These are phyloP conservation scores for Florisuga fusca DNA, from an alignment of 2,797 vertebrate species.

Conservation along the genomic window DNA sequence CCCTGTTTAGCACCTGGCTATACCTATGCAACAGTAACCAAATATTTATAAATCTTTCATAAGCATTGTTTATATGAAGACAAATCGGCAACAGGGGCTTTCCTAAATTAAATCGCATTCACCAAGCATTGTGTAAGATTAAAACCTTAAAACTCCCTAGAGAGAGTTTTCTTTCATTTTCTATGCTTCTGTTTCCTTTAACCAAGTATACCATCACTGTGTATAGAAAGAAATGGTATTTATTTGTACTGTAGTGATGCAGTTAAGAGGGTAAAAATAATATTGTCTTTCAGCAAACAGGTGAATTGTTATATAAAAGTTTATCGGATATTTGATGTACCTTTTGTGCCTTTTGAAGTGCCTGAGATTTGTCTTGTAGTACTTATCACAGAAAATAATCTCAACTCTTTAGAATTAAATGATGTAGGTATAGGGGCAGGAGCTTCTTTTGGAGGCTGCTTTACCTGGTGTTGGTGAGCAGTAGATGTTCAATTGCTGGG, in stretches of 20 bases:
- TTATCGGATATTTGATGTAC: neutral
- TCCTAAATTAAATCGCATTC: neutral
- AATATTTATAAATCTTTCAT: neutral
- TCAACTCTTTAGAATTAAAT: neutral
- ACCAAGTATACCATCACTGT: rapidly evolving
- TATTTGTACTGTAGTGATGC: neutral
- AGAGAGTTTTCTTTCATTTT: neutral
- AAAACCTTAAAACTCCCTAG: neutral
- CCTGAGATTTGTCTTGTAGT: neutral
- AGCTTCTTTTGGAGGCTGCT: neutral
- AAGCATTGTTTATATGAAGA: slow-evolving; percentile 19
- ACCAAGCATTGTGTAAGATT: neutral
- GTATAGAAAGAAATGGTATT: neutral
- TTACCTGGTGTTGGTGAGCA: rapidly evolving
- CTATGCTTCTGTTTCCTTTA: neutral
- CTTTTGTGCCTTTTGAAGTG: neutral
- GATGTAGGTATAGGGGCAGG: no score
- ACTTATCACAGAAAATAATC: neutral
- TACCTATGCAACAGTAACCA: neutral
- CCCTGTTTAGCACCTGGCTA: neutral
- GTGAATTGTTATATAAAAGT: neutral
- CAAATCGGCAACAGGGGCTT: neutral
- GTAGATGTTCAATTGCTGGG: rapidly evolving
- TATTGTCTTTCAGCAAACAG: neutral
- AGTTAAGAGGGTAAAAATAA: neutral